phyloP scores from a whole-genome alignment of 2,113 vertebrate genomes.

The Climacteris rufus region DNA sequence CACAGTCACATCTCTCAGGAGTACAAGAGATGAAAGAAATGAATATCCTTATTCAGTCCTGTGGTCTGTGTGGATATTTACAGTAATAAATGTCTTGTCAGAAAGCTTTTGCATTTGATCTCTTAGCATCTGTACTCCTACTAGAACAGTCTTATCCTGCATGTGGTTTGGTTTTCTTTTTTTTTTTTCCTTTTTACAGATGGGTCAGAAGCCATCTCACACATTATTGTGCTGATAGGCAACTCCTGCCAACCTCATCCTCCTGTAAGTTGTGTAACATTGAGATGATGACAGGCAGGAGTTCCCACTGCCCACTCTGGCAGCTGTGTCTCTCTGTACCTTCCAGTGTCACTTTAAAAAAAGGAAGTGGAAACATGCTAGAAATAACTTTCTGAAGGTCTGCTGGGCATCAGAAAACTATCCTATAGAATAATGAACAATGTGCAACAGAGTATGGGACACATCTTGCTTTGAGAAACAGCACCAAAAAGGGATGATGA shows the following conservation, averaged over 20 bases:
- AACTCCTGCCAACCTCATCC: neutral
- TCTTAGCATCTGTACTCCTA: neutral
- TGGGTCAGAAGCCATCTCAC: neutral
- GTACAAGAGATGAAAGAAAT: neutral
- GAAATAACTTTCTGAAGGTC: neutral
- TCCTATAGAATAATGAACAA: neutral
- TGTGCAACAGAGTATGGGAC: neutral
- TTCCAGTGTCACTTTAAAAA: neutral
- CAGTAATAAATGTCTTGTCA: neutral
- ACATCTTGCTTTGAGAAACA: neutral
- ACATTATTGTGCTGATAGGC: neutral
- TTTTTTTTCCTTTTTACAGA: neutral
- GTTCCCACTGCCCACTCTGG: neutral
- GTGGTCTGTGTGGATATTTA: neutral
- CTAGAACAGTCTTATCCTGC: neutral
- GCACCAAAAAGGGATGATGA: neutral
- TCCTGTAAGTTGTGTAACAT: neutral
- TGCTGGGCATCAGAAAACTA: neutral
- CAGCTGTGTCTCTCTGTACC: neutral
- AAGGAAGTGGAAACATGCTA: neutral
- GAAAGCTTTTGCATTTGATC: neutral
- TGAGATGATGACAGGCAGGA: neutral
- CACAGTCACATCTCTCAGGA: neutral
- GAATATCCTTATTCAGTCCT: neutral
- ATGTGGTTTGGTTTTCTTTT: neutral